These are phyloP conservation scores for Hydractinia echinata DNA, from an alignment of 30 jellyfish, hydroid and myxozoan species.

Conservation along the genomic window DNA sequence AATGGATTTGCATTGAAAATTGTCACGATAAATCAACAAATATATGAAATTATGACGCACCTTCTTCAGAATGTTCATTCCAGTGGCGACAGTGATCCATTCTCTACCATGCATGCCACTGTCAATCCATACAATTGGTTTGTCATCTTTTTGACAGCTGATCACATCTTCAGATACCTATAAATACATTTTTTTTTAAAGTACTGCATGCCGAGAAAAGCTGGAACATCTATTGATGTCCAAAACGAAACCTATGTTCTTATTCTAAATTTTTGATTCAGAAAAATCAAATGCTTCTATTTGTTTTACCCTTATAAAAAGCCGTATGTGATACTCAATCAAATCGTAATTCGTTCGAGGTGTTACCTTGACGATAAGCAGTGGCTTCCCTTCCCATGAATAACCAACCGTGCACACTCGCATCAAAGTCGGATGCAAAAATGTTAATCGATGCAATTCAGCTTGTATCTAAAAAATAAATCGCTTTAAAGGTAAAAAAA, in stretches of 20 bases:
- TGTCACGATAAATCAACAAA: too few relatives aligned
- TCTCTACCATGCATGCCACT: slow-evolving; percentile 34
- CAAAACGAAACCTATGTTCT: too few relatives aligned
- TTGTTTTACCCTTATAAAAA: too few relatives aligned
- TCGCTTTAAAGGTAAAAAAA: too few relatives aligned
- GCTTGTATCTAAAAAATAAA: not conserved
- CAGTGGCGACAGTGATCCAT: slow-evolving; percentile 36
- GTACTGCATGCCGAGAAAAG: too few relatives aligned
- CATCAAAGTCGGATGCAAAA: not conserved
- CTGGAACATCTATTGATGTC: too few relatives aligned
- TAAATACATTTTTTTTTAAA: not conserved
- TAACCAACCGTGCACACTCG: slow-evolving; percentile 20
- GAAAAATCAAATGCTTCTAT: too few relatives aligned
- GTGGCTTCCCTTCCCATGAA: slow-evolving; percentile 8
- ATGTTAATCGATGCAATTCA: not conserved
- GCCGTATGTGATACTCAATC: too few relatives aligned
- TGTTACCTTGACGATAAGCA: slow-evolving; percentile 14
- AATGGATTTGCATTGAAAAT: not conserved
- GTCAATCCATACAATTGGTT: slow-evolving; percentile 35
- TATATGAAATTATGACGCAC: not conserved
- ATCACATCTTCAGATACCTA: not conserved
- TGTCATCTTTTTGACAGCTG: slow-evolving; percentile 1
- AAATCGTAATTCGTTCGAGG: too few relatives aligned
- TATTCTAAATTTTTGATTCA: too few relatives aligned
- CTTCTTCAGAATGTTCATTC: slow-evolving; percentile 22